Evolutionary conservation across 92 coral and sea anemone species (phyloP).

Genomic region (Palythoa heliodiscus): DNA sequence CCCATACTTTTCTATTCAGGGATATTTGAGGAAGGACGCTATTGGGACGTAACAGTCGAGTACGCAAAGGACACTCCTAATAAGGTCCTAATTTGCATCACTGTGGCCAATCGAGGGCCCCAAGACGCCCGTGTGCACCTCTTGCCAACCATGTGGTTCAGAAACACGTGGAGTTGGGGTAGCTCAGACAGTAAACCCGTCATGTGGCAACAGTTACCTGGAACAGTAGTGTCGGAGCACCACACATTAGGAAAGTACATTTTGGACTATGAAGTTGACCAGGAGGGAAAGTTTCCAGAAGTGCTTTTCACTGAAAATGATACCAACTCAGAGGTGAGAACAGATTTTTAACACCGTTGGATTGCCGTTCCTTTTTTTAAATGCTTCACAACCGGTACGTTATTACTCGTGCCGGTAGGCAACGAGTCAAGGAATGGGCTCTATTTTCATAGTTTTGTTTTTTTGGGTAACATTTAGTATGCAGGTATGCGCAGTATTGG

Average conservation of each 20-base stretch:
- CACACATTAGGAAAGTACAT: constrained; percentile 70
- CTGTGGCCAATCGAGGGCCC: constrained; percentile 84
- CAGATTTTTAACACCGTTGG: background rate
- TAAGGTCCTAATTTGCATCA: constrained; percentile 77
- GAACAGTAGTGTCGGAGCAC: background rate
- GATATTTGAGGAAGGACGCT: constrained; percentile 74
- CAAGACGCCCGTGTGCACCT: constrained; percentile 71
- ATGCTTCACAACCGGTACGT: no score
- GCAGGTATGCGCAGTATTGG: no score
- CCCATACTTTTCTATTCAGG: constrained; percentile 37
- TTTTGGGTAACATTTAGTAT: no score
- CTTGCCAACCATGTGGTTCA: constrained; percentile 86
- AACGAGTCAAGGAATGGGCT: no score
- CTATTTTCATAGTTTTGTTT: no score
- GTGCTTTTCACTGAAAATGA: constrained; percentile 90
- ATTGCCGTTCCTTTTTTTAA: no score
- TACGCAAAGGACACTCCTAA: constrained; percentile 84
- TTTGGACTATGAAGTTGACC: constrained; percentile 62
- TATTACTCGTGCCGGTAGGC: no score
- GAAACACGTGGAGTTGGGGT: constrained; percentile 94
- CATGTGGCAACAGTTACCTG: background rate
- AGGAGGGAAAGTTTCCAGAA: constrained; percentile 52
- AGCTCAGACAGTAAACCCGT: background rate
- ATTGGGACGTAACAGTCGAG: constrained; percentile 88
- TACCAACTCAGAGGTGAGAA: constrained; percentile 68